These are phyloP conservation scores for Arizona elegans DNA, from an alignment of 2,113 vertebrate genomes.

Conservation along the genomic window DNA sequence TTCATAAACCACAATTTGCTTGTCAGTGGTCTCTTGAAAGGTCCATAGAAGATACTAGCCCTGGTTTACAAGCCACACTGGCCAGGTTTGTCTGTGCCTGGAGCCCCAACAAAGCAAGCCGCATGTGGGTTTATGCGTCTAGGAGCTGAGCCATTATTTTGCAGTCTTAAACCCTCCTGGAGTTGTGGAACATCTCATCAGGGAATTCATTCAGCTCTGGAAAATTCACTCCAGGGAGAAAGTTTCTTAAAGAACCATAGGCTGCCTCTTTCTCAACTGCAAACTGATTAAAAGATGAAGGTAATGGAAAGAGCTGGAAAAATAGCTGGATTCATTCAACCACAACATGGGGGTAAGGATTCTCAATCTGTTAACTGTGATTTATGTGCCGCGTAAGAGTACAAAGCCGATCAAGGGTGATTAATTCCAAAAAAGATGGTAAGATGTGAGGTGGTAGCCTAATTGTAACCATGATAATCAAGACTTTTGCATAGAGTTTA, in stretches of 20 bases:
- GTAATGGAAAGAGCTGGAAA: background rate
- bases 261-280: background rate
- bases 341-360: background rate
- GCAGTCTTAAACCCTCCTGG: background rate
- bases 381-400: background rate
- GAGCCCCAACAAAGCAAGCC: background rate
- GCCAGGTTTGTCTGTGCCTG: background rate
- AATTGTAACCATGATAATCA: background rate
- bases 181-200: background rate
- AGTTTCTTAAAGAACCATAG: background rate
- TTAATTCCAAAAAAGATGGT: background rate
- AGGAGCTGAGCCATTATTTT: background rate
- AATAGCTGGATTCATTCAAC: background rate
- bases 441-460: background rate
- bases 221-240: background rate
- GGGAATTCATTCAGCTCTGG: background rate
- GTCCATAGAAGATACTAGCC: background rate
- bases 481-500: background rate
- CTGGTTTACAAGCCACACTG: background rate
- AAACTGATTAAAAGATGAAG: background rate
- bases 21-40: background rate
- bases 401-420: background rate
- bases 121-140: background rate
- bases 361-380: background rate
- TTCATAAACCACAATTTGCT: background rate